Evolutionary conservation across 2,113 vertebrate species (phyloP).

Genomic region (Morone saxatilis): DNA sequence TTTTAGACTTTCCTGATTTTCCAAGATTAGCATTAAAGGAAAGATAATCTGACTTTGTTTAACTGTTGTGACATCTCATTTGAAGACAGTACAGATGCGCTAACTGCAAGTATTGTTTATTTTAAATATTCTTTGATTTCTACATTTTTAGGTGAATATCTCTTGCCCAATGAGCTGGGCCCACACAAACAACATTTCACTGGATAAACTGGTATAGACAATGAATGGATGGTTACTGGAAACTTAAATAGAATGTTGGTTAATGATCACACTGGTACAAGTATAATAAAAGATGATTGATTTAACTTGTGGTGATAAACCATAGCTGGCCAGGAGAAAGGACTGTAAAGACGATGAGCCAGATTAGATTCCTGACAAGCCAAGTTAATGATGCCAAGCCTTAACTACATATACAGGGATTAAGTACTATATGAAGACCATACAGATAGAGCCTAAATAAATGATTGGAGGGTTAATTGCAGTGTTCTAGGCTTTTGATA

Average conservation of each 20-base stretch:
- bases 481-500: conserved; percentile 62
- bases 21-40: too few relatives aligned
- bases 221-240: background rate
- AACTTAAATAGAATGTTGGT: conserved; percentile 3
- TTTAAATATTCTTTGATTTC: background rate
- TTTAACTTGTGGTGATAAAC: conserved; percentile 33
- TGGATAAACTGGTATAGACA: background rate
- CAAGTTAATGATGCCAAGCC: conserved; percentile 60
- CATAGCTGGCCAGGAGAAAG: conserved; percentile 1
- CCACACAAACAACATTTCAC: background rate
- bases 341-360: conserved; percentile 39
- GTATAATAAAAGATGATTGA: conserved; percentile 18
- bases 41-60: too few relatives aligned
- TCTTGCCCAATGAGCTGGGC: background rate
- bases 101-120: conserved; percentile 4
- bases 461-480: conserved; percentile 75
- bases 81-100: too few relatives aligned
- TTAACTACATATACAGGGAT: conserved; percentile 60
- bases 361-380: conserved; percentile 52
- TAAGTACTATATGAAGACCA: conserved; percentile 56
- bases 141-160: background rate
- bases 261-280: conserved; percentile 4
- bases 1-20: too few relatives aligned
- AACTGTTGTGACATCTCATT: too few relatives aligned
- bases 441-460: conserved; percentile 69